Evolutionary conservation across 2,888 invertebrate species (phyloP).

Genomic region (Nudaria mundana): DNA sequence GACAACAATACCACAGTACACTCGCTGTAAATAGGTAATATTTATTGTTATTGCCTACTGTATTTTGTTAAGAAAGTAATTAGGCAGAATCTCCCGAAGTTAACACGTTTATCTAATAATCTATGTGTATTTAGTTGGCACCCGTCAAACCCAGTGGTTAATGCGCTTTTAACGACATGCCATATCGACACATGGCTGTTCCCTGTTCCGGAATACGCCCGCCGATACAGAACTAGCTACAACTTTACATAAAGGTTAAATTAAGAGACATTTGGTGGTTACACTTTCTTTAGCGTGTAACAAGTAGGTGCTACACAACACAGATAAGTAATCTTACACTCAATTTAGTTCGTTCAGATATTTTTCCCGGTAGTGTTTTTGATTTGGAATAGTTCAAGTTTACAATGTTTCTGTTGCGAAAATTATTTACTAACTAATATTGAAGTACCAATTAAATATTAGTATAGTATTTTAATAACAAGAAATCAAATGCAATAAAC

Average conservation of each 20-base stretch:
- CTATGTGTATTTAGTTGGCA: constrained; percentile 12
- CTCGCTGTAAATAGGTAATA: too few relatives aligned
- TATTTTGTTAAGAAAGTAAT: background rate
- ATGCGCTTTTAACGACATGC: constrained; percentile 61
- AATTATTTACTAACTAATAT: too few relatives aligned
- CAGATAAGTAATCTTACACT: background rate
- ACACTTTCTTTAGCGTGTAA: constrained; percentile 22
- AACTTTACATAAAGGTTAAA: constrained; percentile 28
- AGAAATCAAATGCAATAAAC: too few relatives aligned
- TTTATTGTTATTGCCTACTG: too few relatives aligned
- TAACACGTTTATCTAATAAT: constrained; percentile 1
- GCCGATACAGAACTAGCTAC: constrained; percentile 5
- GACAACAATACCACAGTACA: too few relatives aligned
- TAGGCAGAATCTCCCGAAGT: background rate
- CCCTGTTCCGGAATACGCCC: constrained; percentile 5
- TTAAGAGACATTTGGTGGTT: constrained; percentile 29
- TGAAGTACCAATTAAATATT: too few relatives aligned
- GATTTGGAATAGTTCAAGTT: too few relatives aligned
- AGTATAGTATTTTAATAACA: too few relatives aligned
- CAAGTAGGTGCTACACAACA: constrained; percentile 5
- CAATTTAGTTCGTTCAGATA: too few relatives aligned
- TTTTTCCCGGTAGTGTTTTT: too few relatives aligned
- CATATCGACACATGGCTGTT: constrained; percentile 47
- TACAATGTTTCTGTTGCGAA: too few relatives aligned
- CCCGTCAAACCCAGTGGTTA: constrained; percentile 43